Evolutionary conservation across 2,113 vertebrate species (phyloP), one percentile per base, ranked within the genome.

Genomic region (Phasianus colchicus): DNA sequence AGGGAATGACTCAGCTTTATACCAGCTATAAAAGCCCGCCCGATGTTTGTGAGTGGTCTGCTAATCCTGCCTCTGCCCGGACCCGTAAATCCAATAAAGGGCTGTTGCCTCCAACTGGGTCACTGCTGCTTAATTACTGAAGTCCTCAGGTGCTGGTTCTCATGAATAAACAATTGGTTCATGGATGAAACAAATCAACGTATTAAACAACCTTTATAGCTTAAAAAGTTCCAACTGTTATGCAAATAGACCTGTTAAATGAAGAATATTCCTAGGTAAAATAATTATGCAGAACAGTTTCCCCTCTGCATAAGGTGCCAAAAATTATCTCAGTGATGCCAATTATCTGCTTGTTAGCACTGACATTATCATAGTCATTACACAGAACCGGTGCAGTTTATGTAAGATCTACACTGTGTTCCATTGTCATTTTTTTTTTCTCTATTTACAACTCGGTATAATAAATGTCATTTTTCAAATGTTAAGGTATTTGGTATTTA

Each of bases 401-500:
- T 95, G 93, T 94, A 96, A 97, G 96, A 94, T 94, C 95, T 94
- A 93, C 97, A 93, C 92, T 95, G 96, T 95, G 93, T 96, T 96
- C 97, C 88, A 96, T 95, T 97, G 97, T 96, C 88, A 96, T 96
- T 97, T 93, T 75, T 76, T 92, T 93, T 67, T 80, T 74, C 92
- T 97, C 95, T 97, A 96, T 98, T 98, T 98, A 98, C 96, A 95
- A 96, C 96, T 96, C 79, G 17, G 90, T 96, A 92, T 97, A 96
- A 98, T 98, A 98, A 97, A 97, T 97, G 97, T 97, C 97, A 95
- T 96, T 98, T 98, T 95, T 97, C 91, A 98, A 98, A 98, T 97
- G 97, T 97, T 97, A 97, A 97, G 89, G 96, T 98, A 97, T 97
- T 98, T 97, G 97, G 96, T 98, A 97, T 98, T 98, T 97, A 97